phyloP scores from a whole-genome alignment of 2,797 vertebrate species.

The Apogon hyalosoma region DNA sequence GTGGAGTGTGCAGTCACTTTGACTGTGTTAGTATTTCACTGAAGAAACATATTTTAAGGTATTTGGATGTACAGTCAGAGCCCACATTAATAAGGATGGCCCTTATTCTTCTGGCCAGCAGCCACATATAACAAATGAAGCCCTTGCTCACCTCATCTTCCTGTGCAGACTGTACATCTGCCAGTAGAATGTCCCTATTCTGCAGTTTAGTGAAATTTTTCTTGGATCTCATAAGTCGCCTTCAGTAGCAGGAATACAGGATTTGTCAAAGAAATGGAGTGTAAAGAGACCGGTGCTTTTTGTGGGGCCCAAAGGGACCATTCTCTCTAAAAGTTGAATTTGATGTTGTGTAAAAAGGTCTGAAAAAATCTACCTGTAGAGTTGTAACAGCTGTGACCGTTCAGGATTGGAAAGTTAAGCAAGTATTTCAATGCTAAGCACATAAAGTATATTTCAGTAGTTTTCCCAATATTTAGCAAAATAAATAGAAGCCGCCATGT shows the following conservation, averaged over 20 bases:
- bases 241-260: conserved; percentile 35
- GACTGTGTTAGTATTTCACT: conserved; percentile 7
- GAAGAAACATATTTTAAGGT: conserved; percentile 24
- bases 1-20: not conserved
- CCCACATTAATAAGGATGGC: conserved; percentile 30
- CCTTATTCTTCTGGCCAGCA: conserved; percentile 38
- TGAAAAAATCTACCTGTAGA: conserved; percentile 40
- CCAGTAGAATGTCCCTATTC: conserved; percentile 47
- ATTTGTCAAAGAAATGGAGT: conserved; percentile 40
- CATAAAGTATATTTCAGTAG: conserved; percentile 12
- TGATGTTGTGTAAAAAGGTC: conserved; percentile 34
- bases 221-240: conserved; percentile 30
- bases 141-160: conserved; percentile 31
- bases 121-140: conserved; percentile 61
- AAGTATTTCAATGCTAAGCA: not conserved
- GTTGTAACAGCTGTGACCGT: not conserved
- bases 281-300: conserved; percentile 28
- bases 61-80: conserved; percentile 34
- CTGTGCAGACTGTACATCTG: conserved; percentile 28
- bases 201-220: conserved; percentile 48
- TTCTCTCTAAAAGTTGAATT: conserved; percentile 45
- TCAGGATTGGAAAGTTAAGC: conserved; percentile 16
- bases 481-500: conserved; percentile 18
- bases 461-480: conserved; percentile 9
- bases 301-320: conserved; percentile 14